phyloP scores from a whole-genome alignment of 2,888 invertebrate genomes.

The Noctua pronuba region DNA sequence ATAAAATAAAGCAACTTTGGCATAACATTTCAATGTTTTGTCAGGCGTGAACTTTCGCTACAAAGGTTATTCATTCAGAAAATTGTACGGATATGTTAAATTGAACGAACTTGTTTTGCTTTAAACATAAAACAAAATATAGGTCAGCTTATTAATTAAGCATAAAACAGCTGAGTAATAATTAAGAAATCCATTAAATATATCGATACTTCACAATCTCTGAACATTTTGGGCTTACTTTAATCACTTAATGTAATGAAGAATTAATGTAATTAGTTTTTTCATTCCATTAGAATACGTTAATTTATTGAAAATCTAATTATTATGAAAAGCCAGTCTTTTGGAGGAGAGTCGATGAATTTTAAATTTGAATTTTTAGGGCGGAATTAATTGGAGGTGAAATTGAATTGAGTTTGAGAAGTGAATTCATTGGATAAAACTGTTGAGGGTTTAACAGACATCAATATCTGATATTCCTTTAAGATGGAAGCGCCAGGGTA shows the following conservation, averaged over 20 bases:
- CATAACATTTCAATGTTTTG: not conserved
- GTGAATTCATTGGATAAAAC: constrained; percentile 16
- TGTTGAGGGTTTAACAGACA: not conserved
- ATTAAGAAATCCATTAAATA: constrained; percentile 45
- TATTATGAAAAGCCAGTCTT: constrained; percentile 20
- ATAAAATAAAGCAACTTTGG: not conserved
- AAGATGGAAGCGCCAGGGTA: too few species aligned
- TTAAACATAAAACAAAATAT: not conserved
- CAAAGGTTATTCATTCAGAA: not conserved
- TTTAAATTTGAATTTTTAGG: constrained; percentile 3
- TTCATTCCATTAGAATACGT: constrained; percentile 26
- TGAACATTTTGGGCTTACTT: constrained; percentile 1
- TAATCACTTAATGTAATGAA: constrained; percentile 36
- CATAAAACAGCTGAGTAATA: constrained; percentile 15
- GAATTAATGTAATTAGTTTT: constrained; percentile 46
- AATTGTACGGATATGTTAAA: not conserved
- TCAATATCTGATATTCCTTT: not conserved
- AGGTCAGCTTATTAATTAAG: constrained; percentile 3
- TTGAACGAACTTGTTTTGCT: not conserved
- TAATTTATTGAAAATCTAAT: constrained; percentile 29
- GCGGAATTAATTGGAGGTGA: constrained; percentile 24
- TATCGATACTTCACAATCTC: constrained; percentile 28
- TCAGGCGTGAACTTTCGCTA: not conserved
- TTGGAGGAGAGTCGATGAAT: constrained; percentile 2
- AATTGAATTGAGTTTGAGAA: constrained; percentile 8